Base-by-base conservation (phyloP, 1,140 invertebrate species). In the Zaprionus ornatus region DNA sequence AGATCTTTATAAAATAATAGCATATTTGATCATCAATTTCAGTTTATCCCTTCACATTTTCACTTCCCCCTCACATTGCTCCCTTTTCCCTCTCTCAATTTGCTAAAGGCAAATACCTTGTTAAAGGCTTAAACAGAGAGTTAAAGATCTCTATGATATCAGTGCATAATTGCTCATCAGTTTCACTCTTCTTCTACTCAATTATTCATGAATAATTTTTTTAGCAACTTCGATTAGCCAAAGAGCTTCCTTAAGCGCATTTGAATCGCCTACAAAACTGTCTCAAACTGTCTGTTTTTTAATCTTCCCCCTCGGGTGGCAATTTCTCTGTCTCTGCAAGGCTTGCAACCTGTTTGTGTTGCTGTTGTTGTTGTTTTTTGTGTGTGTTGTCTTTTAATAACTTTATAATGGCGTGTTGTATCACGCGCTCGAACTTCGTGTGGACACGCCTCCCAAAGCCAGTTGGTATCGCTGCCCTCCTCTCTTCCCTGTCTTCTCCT, bases 391-490 rank as follows among this genome's bases (percentile, higher is more conserved):
- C 84, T 87, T 90, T 90, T 90, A 90, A 90, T 90, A 90, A 90
- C 85, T 90, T 90, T 90, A 90, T 90, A 90, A 90, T 90, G 85
- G 85, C 72, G 80, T 87, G 84, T 87, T 88, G 84, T 76, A 87
- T 88, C 84, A 87, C 84, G 84, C 84, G 78, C 62, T 61, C 70
- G 25, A 84, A 67, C 84, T 82, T 82, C 75, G 76, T 76, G 69
- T 74, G 73, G 79, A 60, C 81, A 90, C 84, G 85, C 85, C 85
- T 61, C 32, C 57, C 21, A 73, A 68, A 19, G 23, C 35, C 62
- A 61, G 55, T 15, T 25, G 23, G 42, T 25, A 32, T 32, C 73
- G 10, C 60, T 62, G 15, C 23, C 23, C 42, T 48, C 10, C 25
- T n/a, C 6, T 13, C 35, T 9, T 5, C 23, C 5, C 15, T n/a